A percentile compares a stretch with the other conserved stretches of the same genome.
phyloP scores from a whole-genome alignment of 1,140 invertebrate genomes.

The Zaprionus ornatus region DNA sequence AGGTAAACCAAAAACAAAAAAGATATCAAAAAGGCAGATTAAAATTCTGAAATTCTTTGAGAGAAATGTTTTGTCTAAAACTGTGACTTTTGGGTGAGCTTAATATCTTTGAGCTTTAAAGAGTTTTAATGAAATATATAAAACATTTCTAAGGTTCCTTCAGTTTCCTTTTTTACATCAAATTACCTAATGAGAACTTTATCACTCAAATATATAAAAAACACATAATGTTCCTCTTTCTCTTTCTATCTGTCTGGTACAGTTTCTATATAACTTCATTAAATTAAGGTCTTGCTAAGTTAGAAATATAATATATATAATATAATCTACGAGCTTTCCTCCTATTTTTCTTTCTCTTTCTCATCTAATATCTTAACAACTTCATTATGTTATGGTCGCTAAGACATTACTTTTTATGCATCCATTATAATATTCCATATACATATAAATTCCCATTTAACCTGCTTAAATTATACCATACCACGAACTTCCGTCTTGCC shows the following conservation, averaged over 20 bases:
- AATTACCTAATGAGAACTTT: too few species aligned
- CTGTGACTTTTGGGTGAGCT: not conserved
- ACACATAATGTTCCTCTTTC: too few species aligned
- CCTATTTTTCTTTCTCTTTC: not conserved
- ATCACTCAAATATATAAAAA: too few species aligned
- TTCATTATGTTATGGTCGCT: not conserved
- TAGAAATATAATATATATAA: too few species aligned
- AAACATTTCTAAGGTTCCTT: too few species aligned
- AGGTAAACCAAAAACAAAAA: not conserved
- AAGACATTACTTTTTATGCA: not conserved
- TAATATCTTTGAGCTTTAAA: too few species aligned
- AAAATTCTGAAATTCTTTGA: not conserved
- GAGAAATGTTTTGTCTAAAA: not conserved
- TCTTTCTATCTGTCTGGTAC: too few species aligned
- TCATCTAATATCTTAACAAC: not conserved
- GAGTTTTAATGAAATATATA: too few species aligned
- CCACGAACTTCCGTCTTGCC: conserved; percentile 1
- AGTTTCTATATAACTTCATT: too few species aligned
- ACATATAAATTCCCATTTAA: too few species aligned
- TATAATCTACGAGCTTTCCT: not conserved
- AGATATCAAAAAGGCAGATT: not conserved
- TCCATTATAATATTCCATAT: not conserved
- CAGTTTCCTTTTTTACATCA: too few species aligned
- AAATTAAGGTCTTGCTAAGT: too few species aligned
- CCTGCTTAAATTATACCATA: not conserved